Percentiles rank a stretch among this genome's conserved stretches.
Evolutionary conservation across 2,888 invertebrate genomes (phyloP).

Genomic region (Torymus texanus): DNA sequence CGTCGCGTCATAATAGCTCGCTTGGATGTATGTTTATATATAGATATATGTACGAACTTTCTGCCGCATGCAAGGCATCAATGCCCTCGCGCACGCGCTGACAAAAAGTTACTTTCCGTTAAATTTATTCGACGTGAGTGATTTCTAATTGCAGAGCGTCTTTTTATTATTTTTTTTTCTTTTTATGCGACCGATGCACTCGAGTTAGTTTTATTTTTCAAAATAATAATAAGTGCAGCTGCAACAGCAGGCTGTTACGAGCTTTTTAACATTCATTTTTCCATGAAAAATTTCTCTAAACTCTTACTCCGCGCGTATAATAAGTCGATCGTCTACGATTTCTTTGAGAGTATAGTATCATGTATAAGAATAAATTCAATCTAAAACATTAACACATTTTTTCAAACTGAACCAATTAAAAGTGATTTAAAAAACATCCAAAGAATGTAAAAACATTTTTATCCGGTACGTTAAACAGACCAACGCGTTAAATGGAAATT

Average conservation of each 20-base stretch:
- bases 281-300: too few relatives aligned
- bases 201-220: not conserved
- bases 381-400: too few relatives aligned
- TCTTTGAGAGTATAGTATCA: too few relatives aligned
- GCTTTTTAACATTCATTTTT: too few relatives aligned
- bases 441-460: too few relatives aligned
- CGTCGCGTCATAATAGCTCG: not conserved
- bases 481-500: too few relatives aligned
- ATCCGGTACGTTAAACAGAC: too few relatives aligned
- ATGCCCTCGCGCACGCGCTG: not conserved
- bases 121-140: conserved; percentile 17
- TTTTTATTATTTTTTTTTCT: not conserved
- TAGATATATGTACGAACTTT: not conserved
- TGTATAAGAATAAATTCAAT: too few relatives aligned
- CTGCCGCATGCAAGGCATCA: not conserved
- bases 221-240: not conserved
- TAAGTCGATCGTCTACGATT: not conserved
- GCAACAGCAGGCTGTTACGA: too few relatives aligned
- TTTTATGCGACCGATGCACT: not conserved
- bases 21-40: too few relatives aligned
- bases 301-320: not conserved
- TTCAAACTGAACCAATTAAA: too few relatives aligned
- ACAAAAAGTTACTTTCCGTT: not conserved
- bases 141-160: conserved; percentile 9
- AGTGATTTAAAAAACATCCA: too few relatives aligned